Percentiles rank a stretch among this genome's conserved stretches.
Conservation (phyloP, 2,797 vertebrate genomes). For the Pseudochirops cupreus region DNA sequence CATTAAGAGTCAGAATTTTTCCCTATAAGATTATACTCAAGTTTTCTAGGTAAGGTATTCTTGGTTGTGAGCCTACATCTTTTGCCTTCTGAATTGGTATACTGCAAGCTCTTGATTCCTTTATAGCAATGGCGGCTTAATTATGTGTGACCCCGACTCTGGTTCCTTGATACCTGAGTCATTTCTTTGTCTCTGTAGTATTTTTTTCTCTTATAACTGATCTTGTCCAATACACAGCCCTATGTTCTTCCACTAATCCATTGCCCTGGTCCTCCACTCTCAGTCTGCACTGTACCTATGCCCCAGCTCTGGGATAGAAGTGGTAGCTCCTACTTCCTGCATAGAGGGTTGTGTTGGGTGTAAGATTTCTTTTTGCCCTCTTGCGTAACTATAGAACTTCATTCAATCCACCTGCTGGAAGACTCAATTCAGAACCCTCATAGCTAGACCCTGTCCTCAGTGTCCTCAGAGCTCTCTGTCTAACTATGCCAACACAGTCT, state of each 20-base stretch:
- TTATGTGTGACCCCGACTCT: neutral
- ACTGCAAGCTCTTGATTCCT: neutral
- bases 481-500: neutral
- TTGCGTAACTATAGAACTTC: neutral
- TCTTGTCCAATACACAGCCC: neutral
- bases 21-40: too few species aligned
- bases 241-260: neutral
- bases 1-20: too few species aligned
- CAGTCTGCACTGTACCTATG: neutral
- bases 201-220: neutral
- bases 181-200: neutral
- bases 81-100: too few species aligned
- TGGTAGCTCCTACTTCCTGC: neutral
- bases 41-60: too few species aligned
- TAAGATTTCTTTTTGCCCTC: neutral
- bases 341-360: neutral
- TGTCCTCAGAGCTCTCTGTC: neutral
- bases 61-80: too few species aligned
- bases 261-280: neutral
- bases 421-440: too few species aligned
- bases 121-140: neutral
- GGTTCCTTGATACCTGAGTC: neutral
- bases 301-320: neutral
- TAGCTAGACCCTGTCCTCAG: neutral
- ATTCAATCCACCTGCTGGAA: neutral